These are phyloP conservation scores for Andrena trimmerana DNA, from an alignment of 2,888 invertebrate species.

Conservation along the genomic window DNA sequence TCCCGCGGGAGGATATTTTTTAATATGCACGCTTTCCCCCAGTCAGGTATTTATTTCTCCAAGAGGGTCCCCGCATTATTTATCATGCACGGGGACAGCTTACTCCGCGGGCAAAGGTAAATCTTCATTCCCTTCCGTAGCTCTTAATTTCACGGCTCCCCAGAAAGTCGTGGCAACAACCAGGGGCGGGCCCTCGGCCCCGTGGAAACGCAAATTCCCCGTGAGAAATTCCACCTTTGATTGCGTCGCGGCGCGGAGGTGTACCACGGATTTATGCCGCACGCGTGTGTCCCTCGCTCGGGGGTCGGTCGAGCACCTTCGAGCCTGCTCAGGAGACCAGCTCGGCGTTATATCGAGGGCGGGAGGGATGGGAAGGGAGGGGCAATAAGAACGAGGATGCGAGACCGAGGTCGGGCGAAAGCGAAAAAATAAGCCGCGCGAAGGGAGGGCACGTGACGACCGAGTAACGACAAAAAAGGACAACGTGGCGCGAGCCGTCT, in stretches of 20 bases:
- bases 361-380: neutral
- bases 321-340: neutral
- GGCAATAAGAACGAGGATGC: neutral
- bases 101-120: conserved; percentile 57
- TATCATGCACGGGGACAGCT: conserved; percentile 48
- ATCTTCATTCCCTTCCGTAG: conserved; percentile 55
- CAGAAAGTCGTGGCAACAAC: conserved; percentile 36
- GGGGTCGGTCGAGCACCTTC: neutral
- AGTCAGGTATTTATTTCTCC: conserved; percentile 49
- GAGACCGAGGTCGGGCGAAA: conserved; percentile 6
- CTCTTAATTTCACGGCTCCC: conserved; percentile 61
- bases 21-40: conserved; percentile 26
- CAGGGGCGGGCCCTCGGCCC: neutral
- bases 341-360: neutral
- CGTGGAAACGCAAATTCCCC: conserved; percentile 42
- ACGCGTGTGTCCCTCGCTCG: conserved; percentile 33
- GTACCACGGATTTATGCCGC: conserved; percentile 45
- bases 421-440: conserved; percentile 23
- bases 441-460: conserved; percentile 47
- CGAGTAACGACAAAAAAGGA: conserved; percentile 70
- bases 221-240: conserved; percentile 57
- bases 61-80: conserved; percentile 44
- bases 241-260: conserved; percentile 40
- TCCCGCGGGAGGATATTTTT: conserved; percentile 33
- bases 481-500: conserved; percentile 51